phyloP scores from a whole-genome alignment of 2,888 invertebrate species.

The Corythucha ciliata region DNA sequence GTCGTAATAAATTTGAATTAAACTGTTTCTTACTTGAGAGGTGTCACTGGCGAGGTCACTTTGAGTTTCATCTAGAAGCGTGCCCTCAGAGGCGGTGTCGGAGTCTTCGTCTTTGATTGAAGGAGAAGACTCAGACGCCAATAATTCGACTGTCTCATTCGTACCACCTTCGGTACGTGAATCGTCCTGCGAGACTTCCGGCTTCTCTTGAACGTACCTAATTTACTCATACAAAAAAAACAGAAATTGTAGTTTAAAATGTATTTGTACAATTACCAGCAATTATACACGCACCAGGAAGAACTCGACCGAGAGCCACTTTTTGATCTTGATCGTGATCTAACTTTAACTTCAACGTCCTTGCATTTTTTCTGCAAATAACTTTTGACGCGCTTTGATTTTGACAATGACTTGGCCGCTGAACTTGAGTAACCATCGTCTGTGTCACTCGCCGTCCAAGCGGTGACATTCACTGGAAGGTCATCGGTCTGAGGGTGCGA shows the following conservation, averaged over 20 bases:
- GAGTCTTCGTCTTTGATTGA: slow-evolving; percentile 21
- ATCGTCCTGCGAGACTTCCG: slow-evolving; percentile 21
- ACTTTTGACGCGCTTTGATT: slow-evolving; percentile 31
- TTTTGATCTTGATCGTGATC: slow-evolving; percentile 28
- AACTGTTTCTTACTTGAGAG: slow-evolving; percentile 19
- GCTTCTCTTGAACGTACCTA: slow-evolving; percentile 19
- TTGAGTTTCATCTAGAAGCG: slow-evolving; percentile 19
- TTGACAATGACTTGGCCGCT: slow-evolving; percentile 23
- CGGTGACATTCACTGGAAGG: no score
- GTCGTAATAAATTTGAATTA: no score
- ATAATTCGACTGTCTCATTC: neutral
- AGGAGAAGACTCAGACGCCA: no score
- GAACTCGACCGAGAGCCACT: slow-evolving; percentile 18
- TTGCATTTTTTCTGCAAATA: slow-evolving; percentile 32
- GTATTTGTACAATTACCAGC: no score
- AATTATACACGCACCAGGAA: slow-evolving; percentile 26
- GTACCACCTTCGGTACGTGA: slow-evolving; percentile 30
- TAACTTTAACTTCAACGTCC: slow-evolving; percentile 23
- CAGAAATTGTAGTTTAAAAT: no score
- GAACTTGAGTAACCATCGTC: slow-evolving; percentile 5
- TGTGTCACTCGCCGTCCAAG: slow-evolving; percentile 17
- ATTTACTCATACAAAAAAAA: no score
- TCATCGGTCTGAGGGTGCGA: slow-evolving; percentile 15
- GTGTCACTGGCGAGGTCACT: slow-evolving; percentile 6
- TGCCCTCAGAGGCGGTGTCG: slow-evolving; percentile 22